These are phyloP conservation scores for Rattus rattus DNA, from an alignment of 2,113 vertebrate species.

Conservation along the genomic window DNA sequence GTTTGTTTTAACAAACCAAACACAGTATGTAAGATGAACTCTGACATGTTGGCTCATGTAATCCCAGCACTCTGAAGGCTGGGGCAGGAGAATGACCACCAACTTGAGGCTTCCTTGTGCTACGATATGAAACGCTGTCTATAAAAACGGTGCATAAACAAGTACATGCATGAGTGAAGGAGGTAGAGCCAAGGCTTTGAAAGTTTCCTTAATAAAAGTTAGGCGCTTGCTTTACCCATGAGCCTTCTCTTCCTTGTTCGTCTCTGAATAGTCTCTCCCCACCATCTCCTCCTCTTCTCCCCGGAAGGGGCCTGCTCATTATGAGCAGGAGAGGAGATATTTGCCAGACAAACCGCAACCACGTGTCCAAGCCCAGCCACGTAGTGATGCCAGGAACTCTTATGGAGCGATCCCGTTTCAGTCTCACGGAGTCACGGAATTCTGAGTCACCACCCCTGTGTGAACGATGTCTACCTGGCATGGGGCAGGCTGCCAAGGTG, in stretches of 20 bases:
- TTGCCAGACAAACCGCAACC: background rate
- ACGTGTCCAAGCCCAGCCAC: background rate
- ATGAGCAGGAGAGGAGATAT: background rate
- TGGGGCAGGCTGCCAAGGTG: background rate
- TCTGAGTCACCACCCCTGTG: background rate
- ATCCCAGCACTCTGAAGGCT: background rate
- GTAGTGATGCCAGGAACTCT: background rate
- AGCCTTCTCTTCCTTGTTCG: background rate
- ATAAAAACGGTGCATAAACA: background rate
- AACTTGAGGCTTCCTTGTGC: background rate
- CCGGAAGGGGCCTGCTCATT: background rate
- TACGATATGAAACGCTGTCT: background rate
- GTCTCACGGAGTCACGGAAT: background rate
- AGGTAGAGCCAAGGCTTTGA: background rate
- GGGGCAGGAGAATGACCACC: background rate
- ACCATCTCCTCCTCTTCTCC: background rate
- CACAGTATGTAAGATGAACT: background rate
- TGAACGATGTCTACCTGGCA: background rate
- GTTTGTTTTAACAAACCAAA: background rate
- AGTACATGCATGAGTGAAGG: background rate
- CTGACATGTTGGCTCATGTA: background rate
- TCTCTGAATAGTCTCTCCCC: background rate
- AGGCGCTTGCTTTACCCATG: background rate
- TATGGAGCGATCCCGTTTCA: rapidly evolving
- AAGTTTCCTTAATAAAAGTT: background rate